Conservation (phyloP, 2,888 invertebrate genomes). For the Agrilus cyanescens region DNA sequence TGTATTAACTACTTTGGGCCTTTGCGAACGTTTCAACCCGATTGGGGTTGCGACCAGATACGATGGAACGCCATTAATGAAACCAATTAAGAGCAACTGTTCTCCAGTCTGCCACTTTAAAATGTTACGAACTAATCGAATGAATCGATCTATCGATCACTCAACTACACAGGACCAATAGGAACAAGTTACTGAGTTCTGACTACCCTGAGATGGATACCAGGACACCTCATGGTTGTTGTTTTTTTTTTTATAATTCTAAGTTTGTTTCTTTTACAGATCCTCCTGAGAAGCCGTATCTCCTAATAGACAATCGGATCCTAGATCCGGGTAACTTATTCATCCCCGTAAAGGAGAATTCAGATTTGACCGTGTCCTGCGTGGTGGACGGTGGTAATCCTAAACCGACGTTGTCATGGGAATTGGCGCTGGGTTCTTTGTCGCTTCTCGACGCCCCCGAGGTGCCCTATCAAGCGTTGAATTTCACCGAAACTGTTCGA, state of each 20-base stretch:
- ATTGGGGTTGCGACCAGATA: too few species aligned
- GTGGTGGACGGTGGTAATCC: conserved; percentile 77
- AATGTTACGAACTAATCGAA: too few species aligned
- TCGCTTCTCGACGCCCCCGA: conserved; percentile 45
- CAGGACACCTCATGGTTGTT: too few species aligned
- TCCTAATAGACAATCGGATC: conserved; percentile 74
- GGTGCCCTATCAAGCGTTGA: conserved; percentile 42
- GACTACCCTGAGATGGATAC: too few species aligned
- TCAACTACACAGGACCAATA: too few species aligned
- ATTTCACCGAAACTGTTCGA: conserved; percentile 31
- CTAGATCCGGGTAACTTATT: conserved; percentile 79
- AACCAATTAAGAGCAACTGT: too few species aligned
- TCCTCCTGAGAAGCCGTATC: conserved; percentile 71
- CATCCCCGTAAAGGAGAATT: conserved; percentile 77
- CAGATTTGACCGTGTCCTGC: conserved; percentile 69
- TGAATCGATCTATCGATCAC: too few species aligned
- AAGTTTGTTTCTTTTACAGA: conserved; percentile 43
- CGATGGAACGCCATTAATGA: too few species aligned
- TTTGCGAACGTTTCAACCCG: too few species aligned
- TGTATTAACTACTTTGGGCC: too few species aligned
- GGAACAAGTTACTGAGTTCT: too few species aligned
- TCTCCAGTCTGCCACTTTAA: too few species aligned
- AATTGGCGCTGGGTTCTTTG: conserved; percentile 49
- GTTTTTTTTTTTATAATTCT: background rate
- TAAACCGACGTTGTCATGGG: conserved; percentile 53